phyloP scores from a whole-genome alignment of 2,797 vertebrate species.

The Cynopterus sphinx region DNA sequence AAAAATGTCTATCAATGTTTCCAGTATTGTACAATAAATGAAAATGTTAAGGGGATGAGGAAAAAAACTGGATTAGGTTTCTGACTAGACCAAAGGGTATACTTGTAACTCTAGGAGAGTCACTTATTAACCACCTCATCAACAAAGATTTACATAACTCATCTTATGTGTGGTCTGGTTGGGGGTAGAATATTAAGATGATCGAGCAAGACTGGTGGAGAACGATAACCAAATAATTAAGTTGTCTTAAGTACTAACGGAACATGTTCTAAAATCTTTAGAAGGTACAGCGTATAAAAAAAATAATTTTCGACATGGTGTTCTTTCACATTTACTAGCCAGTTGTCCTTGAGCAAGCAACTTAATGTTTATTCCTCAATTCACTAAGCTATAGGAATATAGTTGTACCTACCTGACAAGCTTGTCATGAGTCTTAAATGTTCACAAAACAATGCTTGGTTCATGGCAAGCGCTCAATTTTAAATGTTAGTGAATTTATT shows the following conservation, averaged over 20 bases:
- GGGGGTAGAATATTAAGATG: neutral
- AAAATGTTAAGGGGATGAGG: neutral
- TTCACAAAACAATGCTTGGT: neutral
- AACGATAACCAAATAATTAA: neutral
- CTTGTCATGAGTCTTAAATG: neutral
- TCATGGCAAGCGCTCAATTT: neutral
- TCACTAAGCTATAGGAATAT: neutral
- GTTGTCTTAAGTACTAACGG: neutral
- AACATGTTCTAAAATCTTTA: neutral
- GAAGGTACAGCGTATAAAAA: neutral
- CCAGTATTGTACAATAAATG: neutral
- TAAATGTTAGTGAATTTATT: neutral
- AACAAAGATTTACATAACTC: neutral
- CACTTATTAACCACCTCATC: neutral
- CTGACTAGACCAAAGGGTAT: neutral
- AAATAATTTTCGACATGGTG: neutral
- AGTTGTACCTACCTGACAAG: neutral
- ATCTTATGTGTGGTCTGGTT: neutral
- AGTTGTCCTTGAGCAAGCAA: neutral
- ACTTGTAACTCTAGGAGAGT: neutral
- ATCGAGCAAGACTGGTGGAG: neutral
- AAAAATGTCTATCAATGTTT: neutral
- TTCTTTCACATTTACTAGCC: neutral
- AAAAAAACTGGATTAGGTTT: neutral
- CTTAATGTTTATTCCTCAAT: neutral